Base-by-base conservation (phyloP, 2,797 vertebrate genomes). In the Loris lydekkerianus region DNA sequence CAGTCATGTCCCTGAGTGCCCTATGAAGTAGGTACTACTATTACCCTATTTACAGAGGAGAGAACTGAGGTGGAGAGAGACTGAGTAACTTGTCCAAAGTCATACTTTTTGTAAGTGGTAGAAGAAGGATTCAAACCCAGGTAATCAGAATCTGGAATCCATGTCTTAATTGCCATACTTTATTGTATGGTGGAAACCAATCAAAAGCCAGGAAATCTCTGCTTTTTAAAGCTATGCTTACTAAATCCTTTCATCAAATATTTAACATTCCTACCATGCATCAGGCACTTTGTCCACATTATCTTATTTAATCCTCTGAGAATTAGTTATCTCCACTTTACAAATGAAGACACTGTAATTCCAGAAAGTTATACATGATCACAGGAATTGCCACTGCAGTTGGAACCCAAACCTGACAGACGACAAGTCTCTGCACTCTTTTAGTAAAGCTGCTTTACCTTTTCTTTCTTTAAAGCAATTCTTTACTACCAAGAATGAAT, bases 381-480 rank as follows among this genome's bases (percentile, higher is more conserved):
- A 69, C 1, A 40, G 46, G 20, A 75, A 63, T 0, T 40, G 29
- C 23, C 10, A n/a, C 7, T 18, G 25, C 37, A 46, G 65, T 21
- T 3, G 83, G 92, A 85, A 77, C 8, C 25, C 73, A 82, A 37
- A 53, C 8, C n/a, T 0, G 8, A 40, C n/a, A 40, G 77, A 60
- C 31, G 63, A 58, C 61, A 78, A 31, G 46, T 67, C 86, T 31
- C 53, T 11, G 0, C 43, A 43, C 10, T 78, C 53, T 63, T 76
- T 85, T 37, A 86, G 78, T 18, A 77, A 76, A 76, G 49, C 37
- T 21, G n/a, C 29, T 4, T 27, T 7, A 58, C 37, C 9, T 89
- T 53, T 93, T 56, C 37, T 67, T 84, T 94, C 82, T 82, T 76
- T 56, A 65, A 95, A 92, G 73, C 7, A 43, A 83, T 72, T 87